phyloP scores from a whole-genome alignment of 2,113 vertebrate genomes.

The Corythornis madagascariensis region DNA sequence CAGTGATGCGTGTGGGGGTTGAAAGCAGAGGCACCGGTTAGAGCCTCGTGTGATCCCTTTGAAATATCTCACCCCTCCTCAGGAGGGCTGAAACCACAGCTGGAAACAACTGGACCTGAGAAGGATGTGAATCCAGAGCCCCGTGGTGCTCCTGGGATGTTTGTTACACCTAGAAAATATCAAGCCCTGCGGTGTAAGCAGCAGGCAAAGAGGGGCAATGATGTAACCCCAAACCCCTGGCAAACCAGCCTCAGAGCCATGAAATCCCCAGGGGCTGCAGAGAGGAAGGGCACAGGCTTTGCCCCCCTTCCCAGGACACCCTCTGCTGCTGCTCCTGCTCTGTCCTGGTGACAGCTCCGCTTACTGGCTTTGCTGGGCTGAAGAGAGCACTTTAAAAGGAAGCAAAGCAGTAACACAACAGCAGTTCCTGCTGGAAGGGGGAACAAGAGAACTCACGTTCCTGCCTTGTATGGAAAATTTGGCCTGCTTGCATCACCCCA shows the following conservation, averaged over 20 bases:
- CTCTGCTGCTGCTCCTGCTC: background rate
- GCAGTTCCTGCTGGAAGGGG: constrained; percentile 24
- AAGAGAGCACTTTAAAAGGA: constrained; percentile 57
- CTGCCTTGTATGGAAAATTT: constrained; percentile 63
- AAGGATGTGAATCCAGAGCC: background rate
- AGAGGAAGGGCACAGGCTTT: background rate
- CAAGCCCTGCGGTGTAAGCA: fast-evolving
- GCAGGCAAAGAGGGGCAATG: background rate
- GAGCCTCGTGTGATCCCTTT: background rate
- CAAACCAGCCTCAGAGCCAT: background rate
- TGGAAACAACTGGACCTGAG: background rate
- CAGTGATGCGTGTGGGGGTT: fast-evolving
- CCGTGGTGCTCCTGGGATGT: fast-evolving
- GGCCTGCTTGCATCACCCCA: background rate
- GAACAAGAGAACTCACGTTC: background rate
- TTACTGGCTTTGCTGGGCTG: background rate
- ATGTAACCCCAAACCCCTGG: background rate
- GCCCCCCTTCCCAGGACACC: background rate
- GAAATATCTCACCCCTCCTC: background rate
- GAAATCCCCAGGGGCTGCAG: fast-evolving
- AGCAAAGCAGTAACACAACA: background rate
- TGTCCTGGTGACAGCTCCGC: background rate
- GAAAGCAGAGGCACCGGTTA: background rate
- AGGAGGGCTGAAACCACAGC: background rate
- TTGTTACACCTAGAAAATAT: background rate